Evolutionary conservation across 1,140 invertebrate genomes (phyloP).

Genomic region (Ceratina australensis): DNA sequence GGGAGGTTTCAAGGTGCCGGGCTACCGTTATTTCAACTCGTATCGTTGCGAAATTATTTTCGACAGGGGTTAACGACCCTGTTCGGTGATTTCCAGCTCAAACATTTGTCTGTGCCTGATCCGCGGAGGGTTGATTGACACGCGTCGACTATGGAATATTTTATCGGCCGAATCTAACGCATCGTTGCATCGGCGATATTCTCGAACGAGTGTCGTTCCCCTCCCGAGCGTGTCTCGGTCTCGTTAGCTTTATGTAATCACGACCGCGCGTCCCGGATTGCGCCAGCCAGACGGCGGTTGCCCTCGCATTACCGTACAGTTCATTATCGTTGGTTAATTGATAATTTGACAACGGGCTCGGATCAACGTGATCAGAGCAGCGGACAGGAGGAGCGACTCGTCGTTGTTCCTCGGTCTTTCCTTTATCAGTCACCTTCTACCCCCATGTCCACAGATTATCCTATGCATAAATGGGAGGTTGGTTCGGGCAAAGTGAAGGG

Average conservation of each 20-base stretch:
- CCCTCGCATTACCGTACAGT: conserved; percentile 49
- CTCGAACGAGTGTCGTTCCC: conserved; percentile 28
- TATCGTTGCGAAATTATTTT: conserved; percentile 8
- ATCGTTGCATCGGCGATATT: conserved; percentile 28
- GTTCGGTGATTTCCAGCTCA: conserved; percentile 33
- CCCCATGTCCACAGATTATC: too few species aligned
- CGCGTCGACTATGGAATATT: conserved; percentile 31
- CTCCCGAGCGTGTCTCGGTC: conserved; percentile 36
- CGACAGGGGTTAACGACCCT: conserved; percentile 2
- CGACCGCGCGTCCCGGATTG: conserved; percentile 43
- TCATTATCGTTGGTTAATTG: conserved; percentile 65
- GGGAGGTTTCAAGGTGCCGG: not conserved
- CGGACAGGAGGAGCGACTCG: not conserved
- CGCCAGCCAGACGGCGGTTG: conserved; percentile 48
- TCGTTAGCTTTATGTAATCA: conserved; percentile 66
- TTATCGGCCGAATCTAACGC: conserved; percentile 42
- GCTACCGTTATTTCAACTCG: not conserved
- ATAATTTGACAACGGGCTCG: conserved; percentile 52
- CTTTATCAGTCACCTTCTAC: not conserved
- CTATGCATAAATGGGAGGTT: too few species aligned
- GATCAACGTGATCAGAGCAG: not conserved
- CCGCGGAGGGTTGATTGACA: conserved; percentile 39
- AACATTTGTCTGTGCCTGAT: conserved; percentile 32
- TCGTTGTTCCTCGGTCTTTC: not conserved
- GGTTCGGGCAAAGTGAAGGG: too few species aligned